These are phyloP conservation scores for Naja naja DNA, from an alignment of 2,113 vertebrate species.

Conservation along the genomic window DNA sequence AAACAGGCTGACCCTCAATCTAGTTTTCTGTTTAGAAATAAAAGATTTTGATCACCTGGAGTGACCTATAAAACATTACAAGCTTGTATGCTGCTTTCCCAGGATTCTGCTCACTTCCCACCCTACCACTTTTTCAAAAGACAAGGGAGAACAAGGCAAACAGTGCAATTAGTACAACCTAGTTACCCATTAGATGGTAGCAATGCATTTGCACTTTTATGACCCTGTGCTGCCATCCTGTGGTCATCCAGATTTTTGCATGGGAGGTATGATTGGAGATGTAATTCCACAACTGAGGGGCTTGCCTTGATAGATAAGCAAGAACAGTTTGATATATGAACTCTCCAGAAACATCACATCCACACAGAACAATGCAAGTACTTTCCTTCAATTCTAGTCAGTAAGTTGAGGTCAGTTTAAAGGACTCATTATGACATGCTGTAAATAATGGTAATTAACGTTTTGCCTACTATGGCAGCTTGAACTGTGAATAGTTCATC, in stretches of 20 bases:
- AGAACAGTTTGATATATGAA: not conserved
- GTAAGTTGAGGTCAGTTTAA: not conserved
- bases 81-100: not conserved
- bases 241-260: not conserved
- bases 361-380: not conserved
- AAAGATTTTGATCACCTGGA: not conserved
- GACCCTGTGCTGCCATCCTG: not conserved
- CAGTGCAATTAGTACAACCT: not conserved
- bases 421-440: not conserved
- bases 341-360: not conserved
- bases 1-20: not conserved
- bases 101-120: not conserved
- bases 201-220: not conserved
- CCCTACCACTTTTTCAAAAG: not conserved
- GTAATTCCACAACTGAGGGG: not conserved
- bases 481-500: not conserved
- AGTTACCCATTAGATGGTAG: not conserved
- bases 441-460: not conserved
- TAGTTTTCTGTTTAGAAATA: not conserved
- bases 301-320: not conserved
- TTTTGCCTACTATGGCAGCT: not conserved
- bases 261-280: not conserved
- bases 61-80: not conserved
- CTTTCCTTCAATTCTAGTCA: not conserved
- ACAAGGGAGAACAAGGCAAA: not conserved